Percentiles rank a stretch among this genome's conserved stretches.
These are phyloP conservation scores for Eucriotettix oculatus DNA, from an alignment of 2,888 invertebrate species.

Conservation along the genomic window DNA sequence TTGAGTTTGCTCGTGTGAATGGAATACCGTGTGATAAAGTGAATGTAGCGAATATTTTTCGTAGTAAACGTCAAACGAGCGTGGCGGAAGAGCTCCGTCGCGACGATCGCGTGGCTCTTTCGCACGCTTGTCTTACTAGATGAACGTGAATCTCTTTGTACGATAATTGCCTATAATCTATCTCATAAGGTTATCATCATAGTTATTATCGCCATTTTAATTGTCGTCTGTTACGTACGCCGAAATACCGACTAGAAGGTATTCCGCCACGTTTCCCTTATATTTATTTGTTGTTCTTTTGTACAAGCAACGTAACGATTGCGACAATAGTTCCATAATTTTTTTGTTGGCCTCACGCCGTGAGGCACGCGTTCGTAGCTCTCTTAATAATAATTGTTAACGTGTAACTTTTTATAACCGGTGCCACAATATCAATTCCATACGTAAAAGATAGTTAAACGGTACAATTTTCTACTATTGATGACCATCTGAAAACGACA, in stretches of 20 bases:
- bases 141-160: slow-evolving; percentile 8
- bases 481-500: background rate
- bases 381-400: slow-evolving; percentile 4
- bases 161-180: slow-evolving; percentile 7
- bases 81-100: background rate
- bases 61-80: background rate
- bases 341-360: slow-evolving; percentile 4
- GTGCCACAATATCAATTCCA: slow-evolving; percentile 1
- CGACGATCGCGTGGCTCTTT: background rate
- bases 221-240: background rate
- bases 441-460: background rate
- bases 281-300: background rate
- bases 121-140: background rate
- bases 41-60: slow-evolving; percentile 1
- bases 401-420: slow-evolving; percentile 1
- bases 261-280: background rate
- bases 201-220: background rate
- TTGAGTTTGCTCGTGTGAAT: slow-evolving; percentile 2
- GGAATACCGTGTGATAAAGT: background rate
- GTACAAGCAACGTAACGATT: slow-evolving; percentile 5
- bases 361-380: slow-evolving; percentile 4
- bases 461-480: background rate
- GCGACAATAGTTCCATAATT: slow-evolving; percentile 3
- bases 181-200: slow-evolving; percentile 1
- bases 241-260: background rate